Percentiles rank a stretch among this genome's conserved stretches.
phyloP scores from a whole-genome alignment of 2,888 invertebrate genomes.

The Drosophila rubida region DNA sequence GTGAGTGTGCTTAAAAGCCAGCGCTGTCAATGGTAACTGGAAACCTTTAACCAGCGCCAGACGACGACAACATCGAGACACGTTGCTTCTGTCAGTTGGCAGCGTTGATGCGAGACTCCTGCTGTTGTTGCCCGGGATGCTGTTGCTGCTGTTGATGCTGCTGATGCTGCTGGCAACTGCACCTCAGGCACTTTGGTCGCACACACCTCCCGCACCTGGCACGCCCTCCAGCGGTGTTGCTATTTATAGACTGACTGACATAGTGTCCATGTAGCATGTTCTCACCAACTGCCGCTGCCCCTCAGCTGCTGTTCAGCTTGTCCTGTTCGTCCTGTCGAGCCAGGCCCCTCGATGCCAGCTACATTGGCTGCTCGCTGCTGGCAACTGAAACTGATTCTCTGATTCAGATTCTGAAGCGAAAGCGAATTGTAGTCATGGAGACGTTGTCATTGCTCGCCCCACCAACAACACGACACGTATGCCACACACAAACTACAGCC shows the following conservation, averaged over 20 bases:
- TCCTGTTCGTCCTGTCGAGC: conserved; percentile 26
- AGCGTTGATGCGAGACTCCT: conserved; percentile 5
- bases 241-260: conserved; percentile 68
- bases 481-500: conserved; percentile 27
- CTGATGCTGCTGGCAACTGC: conserved; percentile 44
- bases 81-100: conserved; percentile 36
- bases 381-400: conserved; percentile 51
- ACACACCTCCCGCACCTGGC: not conserved
- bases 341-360: conserved; percentile 34
- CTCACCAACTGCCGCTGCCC: conserved; percentile 24
- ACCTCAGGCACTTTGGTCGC: conserved; percentile 37
- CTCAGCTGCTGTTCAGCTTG: not conserved
- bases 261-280: conserved; percentile 63
- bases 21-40: conserved; percentile 46
- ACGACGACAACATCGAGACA: conserved; percentile 46
- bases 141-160: conserved; percentile 19
- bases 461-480: conserved; percentile 13
- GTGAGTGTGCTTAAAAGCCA: conserved; percentile 47
- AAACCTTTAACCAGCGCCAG: conserved; percentile 49
- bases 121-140: conserved; percentile 6
- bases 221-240: conserved; percentile 28
- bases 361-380: conserved; percentile 16
- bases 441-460: conserved; percentile 36
- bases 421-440: conserved; percentile 61
- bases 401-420: conserved; percentile 29